Evolutionary conservation across 2,797 vertebrate genomes (phyloP), one percentile per base, ranked within the genome.

Genomic region (Halcyon smyrnensis): DNA sequence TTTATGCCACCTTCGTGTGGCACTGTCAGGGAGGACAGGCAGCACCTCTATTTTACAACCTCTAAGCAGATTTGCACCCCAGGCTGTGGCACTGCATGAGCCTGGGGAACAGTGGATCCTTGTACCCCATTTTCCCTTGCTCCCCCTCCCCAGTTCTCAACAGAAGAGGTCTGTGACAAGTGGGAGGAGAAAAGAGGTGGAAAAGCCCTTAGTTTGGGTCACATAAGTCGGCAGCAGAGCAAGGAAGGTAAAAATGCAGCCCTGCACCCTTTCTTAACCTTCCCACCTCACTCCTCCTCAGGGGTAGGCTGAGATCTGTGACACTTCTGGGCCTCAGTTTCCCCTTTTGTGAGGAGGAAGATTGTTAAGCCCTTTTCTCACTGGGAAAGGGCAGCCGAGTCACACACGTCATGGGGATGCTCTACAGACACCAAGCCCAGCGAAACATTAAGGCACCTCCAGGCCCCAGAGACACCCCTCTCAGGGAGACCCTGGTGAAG

Each of bases 251-350:
- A 53, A 82, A 59, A 18, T 10, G 5, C 57, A 68, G 11, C 18
- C 13, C 28, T 11, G 19, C 2, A 5, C 4, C 2, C 4, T 3
- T 19, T 34, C 32, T 12, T 8, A 24, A 36, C 21, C 34, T 1
- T 28, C 53, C 21, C 51, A 39, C 11, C 20, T 54, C 51, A 25
- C 15, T 46, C 11, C 2, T 28, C 37, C 53, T 36, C 34, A 9
- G 20, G 43, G 25, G 5, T 2, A 50, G 13, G 25, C 32, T 8
- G 57, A 70, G 46, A 6, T 18, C n/a, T 16, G 6, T 1, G 1
- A 7, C 8, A 11, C 12, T 63, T 25, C 34, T 1, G 2, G 7
- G 27, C 70, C 90, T 91, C 78, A 51, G 62, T 64, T 91, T 78
- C 57, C 84, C 62, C n/a, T 45, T 81, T 37, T 4, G 2, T 36